phyloP scores from a whole-genome alignment of 23 tunicate genomes.

The Aplidium turbinatum region DNA sequence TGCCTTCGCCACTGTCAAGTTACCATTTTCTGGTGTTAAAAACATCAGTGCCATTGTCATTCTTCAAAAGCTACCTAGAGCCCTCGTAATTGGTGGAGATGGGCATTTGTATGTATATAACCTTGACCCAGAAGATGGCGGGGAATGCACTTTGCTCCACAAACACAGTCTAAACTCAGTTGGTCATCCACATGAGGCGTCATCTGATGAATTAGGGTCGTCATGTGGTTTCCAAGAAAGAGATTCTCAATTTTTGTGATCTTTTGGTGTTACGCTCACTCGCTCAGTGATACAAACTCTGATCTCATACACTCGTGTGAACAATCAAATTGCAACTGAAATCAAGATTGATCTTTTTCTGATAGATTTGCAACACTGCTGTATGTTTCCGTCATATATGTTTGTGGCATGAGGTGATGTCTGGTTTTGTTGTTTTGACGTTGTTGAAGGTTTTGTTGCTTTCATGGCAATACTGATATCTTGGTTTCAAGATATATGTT shows the following conservation, averaged over 20 bases:
- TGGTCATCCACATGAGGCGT: neutral
- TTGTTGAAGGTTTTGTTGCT: too few relatives aligned
- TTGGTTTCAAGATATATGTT: too few relatives aligned
- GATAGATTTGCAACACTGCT: too few relatives aligned
- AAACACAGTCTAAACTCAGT: slow-evolving; percentile 58
- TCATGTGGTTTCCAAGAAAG: slow-evolving; percentile 29
- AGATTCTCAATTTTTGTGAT: slow-evolving; percentile 41
- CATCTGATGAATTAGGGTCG: slow-evolving; percentile 1
- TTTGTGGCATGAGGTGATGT: too few relatives aligned
- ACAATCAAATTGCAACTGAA: too few relatives aligned
- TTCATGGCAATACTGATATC: too few relatives aligned
- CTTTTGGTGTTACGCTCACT: too few relatives aligned
- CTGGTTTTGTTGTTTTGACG: too few relatives aligned
- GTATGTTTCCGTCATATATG: too few relatives aligned
- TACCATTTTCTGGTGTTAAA: slow-evolving; percentile 65
- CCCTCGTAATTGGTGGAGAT: slow-evolving; percentile 75
- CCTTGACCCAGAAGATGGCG: slow-evolving; percentile 78
- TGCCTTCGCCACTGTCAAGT: slow-evolving; percentile 95
- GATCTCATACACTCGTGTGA: too few relatives aligned
- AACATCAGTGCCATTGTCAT: slow-evolving; percentile 84
- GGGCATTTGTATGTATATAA: slow-evolving; percentile 89
- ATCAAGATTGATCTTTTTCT: too few relatives aligned
- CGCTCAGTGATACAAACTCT: too few relatives aligned
- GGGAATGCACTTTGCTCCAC: slow-evolving; percentile 75
- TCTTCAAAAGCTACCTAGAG: slow-evolving; percentile 64